Evolutionary conservation across 2,113 vertebrate genomes (phyloP), one percentile per base, ranked within the genome.

Genomic region (Lonchura striata): DNA sequence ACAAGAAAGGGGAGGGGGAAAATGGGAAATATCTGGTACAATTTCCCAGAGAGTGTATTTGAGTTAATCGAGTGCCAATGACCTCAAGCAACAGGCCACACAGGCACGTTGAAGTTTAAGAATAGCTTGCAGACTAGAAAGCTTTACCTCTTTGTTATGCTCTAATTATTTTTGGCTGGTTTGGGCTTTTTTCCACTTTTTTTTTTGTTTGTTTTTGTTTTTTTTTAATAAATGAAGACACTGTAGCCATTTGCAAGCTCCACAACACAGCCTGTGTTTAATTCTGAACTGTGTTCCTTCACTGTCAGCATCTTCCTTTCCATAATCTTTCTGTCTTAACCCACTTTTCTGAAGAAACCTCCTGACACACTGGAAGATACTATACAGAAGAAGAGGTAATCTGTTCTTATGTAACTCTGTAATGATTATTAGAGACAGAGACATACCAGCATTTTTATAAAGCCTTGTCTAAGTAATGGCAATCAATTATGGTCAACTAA

Each of bases 111-210:
- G 68, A 69, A 78, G 37, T 76, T 93, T 84, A 91, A 92, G 84
- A 95, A 86, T 41, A 95, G 60, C 33, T 66, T 75, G 28, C 75
- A 79, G 76, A 70, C 30, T 49, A 85, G 47, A 74, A 59, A 94
- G 52, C n/a, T 93, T 94, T 94, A 81, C 72, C 30, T 79, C 84
- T 86, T 88, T 66, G 35, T 65, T 60, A n/a, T n/a, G 70, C 23
- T 61, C 4, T 57, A 65, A 59, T 82, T 97, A 92, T 78, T 81
- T 96, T 74, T 78, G 86, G 31, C n/a, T 63, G 7, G 7, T 63
- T 17, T 37, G 27, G 1, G 3, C 6, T 7, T 59, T 37, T 50
- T 75, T 17, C 3, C 1, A 1, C 12, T 11, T n/a, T n/a, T 8
- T 7, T 59, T n/a, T 47, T 75, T 17, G 2, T 4, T 1, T 1